Conservation (phyloP, 35 echinoderm and acorn worm species). For the Diadema setosum region DNA sequence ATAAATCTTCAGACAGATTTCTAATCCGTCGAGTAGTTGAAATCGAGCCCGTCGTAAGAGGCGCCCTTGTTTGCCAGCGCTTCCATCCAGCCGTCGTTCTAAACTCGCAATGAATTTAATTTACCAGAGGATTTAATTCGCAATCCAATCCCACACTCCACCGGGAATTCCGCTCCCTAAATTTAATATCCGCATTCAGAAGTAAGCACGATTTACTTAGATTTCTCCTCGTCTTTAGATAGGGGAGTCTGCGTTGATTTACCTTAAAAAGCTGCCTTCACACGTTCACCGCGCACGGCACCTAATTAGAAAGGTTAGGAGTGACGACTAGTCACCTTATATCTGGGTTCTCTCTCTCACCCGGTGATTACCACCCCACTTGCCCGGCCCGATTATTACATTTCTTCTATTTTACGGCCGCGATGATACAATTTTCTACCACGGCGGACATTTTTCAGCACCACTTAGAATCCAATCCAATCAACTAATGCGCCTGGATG, state of each 20-base stretch:
- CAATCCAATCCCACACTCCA: slow-evolving; percentile 28
- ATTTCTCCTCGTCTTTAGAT: slow-evolving; percentile 15
- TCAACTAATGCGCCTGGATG: slow-evolving; percentile 17
- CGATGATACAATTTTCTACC: slow-evolving; percentile 29
- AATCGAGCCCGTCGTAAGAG: neutral
- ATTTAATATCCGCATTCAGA: slow-evolving; percentile 33
- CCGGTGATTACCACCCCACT: slow-evolving; percentile 11
- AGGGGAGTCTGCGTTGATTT: neutral
- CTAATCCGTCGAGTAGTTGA: too few relatives aligned
- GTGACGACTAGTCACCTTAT: slow-evolving; percentile 18
- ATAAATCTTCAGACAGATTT: too few relatives aligned
- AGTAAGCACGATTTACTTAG: slow-evolving; percentile 23
- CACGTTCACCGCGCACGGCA: neutral
- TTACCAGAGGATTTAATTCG: slow-evolving; percentile 16
- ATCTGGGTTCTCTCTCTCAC: slow-evolving; percentile 20
- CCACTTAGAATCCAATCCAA: slow-evolving; percentile 31
- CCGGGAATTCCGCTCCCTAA: slow-evolving; percentile 26
- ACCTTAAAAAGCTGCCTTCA: neutral
- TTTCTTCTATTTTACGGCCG: slow-evolving; percentile 29
- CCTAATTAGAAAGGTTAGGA: slow-evolving; percentile 18
- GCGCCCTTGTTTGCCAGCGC: neutral
- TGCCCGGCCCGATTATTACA: neutral
- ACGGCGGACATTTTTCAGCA: slow-evolving; percentile 24
- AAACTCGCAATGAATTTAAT: slow-evolving; percentile 5
- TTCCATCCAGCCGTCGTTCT: neutral